These are phyloP conservation scores for Cephus pygmeus DNA, from an alignment of 2,888 invertebrate species.

Conservation along the genomic window DNA sequence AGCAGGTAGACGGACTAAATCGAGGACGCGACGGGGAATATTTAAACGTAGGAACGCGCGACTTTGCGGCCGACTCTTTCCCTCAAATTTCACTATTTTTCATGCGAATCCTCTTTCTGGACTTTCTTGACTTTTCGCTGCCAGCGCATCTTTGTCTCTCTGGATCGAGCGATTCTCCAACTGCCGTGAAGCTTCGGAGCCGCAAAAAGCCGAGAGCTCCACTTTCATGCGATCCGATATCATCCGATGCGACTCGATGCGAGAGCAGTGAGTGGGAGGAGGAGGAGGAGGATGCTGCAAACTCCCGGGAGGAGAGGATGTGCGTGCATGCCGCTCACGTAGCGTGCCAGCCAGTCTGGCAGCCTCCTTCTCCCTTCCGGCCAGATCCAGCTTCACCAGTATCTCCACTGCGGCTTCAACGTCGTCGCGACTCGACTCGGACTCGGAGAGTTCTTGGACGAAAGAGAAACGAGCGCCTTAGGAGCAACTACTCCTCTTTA, in stretches of 20 bases:
- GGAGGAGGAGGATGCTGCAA: constrained; percentile 15
- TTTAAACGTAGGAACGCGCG: too few relatives aligned
- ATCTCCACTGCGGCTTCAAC: constrained; percentile 10
- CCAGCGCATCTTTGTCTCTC: too few relatives aligned
- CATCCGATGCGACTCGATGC: constrained; percentile 1
- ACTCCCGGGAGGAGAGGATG: constrained; percentile 34
- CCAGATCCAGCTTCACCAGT: constrained; percentile 27
- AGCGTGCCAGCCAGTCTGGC: constrained; percentile 49
- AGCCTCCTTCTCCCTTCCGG: constrained; percentile 28
- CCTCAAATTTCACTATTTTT: too few relatives aligned
- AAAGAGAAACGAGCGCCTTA: constrained; percentile 14
- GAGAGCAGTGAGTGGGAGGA: constrained; percentile 25
- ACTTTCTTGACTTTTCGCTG: too few relatives aligned
- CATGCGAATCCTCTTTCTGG: too few relatives aligned
- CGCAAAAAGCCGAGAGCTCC: too few relatives aligned
- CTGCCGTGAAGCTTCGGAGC: too few relatives aligned
- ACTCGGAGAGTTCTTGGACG: constrained; percentile 7
- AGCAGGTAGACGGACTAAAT: too few relatives aligned
- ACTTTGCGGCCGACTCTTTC: too few relatives aligned
- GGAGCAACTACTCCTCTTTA: constrained; percentile 52
- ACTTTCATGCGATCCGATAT: too few relatives aligned
- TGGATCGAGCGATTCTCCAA: too few relatives aligned
- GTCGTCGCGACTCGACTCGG: neutral
- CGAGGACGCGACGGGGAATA: too few relatives aligned
- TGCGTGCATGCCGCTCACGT: constrained; percentile 63